Percentiles rank a stretch among this genome's conserved stretches.
phyloP scores from a whole-genome alignment of 2,113 vertebrate genomes.

The Pseudolaguvia tuberculata region DNA sequence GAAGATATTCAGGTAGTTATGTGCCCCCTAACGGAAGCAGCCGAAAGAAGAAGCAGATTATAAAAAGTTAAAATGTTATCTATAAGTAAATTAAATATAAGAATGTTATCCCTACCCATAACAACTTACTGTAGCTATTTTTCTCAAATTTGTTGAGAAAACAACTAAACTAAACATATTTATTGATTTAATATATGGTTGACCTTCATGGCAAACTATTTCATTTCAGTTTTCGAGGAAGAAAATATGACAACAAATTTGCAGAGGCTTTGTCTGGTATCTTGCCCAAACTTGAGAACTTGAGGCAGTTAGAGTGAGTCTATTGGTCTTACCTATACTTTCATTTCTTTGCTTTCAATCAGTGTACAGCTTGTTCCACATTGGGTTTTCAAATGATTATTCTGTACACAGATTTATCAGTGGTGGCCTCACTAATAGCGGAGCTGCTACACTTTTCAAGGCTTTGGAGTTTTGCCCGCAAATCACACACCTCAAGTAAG shows the following conservation, averaged over 20 bases:
- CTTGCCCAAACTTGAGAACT: slow-evolving; percentile 64
- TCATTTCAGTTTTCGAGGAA: slow-evolving; percentile 76
- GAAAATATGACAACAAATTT: slow-evolving; percentile 78
- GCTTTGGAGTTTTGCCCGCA: slow-evolving; percentile 67
- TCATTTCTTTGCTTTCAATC: neutral
- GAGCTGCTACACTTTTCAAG: slow-evolving; percentile 66
- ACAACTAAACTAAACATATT: neutral
- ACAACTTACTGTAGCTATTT: too few relatives aligned
- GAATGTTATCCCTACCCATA: too few relatives aligned
- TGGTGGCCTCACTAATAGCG: slow-evolving; percentile 68
- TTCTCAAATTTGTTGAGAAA: too few relatives aligned
- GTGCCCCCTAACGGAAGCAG: too few relatives aligned
- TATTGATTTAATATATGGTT: neutral
- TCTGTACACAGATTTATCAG: slow-evolving; percentile 67
- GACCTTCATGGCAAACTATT: slow-evolving; percentile 9
- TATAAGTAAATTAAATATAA: too few relatives aligned
- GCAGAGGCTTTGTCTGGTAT: slow-evolving; percentile 74
- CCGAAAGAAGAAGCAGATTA: too few relatives aligned
- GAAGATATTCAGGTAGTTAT: too few relatives aligned
- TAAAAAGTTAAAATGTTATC: neutral
- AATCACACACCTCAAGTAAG: slow-evolving; percentile 80
- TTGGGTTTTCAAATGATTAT: neutral
- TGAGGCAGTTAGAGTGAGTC: slow-evolving; percentile 81
- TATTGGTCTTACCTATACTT: neutral
- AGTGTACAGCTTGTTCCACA: neutral